Evolutionary conservation across 2,888 invertebrate genomes (phyloP), one percentile per base, ranked within the genome.

Genomic region (Cotesia congregata): DNA sequence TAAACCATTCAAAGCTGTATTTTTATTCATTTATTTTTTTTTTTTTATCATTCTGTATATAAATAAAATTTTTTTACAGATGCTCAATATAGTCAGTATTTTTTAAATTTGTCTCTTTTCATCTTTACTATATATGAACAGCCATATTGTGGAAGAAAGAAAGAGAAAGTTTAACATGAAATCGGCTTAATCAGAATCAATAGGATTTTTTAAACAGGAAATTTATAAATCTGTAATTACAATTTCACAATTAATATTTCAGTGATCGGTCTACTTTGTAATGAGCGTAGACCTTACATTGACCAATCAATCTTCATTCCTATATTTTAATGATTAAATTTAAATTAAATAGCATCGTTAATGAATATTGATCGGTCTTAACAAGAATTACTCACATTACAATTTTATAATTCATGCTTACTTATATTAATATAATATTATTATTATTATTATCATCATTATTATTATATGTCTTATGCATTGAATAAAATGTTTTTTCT

Each of bases 401-500:
- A 50, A 50, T 50, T 50, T 50, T 12, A 50, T 50, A 50, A 50
- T 50, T 50, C 50, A 50, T 50, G 50, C 50, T 50, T 50, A 50
- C 12, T 64, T 1, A 15, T 9, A 67, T 74, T 65, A 59, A 64
- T 50, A 50, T 65, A 59, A 64, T 50, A 50, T 50, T 50, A 68
- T 60, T 73, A 50, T 41, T 50, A 20, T 59, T 59, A 40, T 62
- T n/a, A 17, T 62, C n/a, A n/a, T n/a, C n/a, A n/a, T n/a, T 61
- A 9, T 68, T 70, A 9, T 64, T 74, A 20, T 50, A 39, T 50
- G 50, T 50, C 50, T 50, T 50, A 50, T 50, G 50, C 50, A 50
- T 50, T 50, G 50, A 50, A 50, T 12, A 12, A 50, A 50, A 9
- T 50, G 50, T 50, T 50, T 4, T 67, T 41, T 38, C 20, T 61